Evolutionary conservation across 2,888 invertebrate species (phyloP).

Genomic region (Drosophila koepferae): DNA sequence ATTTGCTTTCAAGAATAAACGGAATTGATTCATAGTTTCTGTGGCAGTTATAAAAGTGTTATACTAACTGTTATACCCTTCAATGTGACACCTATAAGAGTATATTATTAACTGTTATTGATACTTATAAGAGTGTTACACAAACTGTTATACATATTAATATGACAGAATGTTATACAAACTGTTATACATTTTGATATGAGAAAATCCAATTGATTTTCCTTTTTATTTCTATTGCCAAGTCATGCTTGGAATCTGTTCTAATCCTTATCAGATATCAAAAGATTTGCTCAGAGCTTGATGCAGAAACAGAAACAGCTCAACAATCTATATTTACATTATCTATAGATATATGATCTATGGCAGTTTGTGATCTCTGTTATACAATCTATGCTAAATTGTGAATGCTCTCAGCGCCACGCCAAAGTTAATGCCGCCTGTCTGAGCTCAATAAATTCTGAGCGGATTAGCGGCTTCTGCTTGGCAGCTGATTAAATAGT

Average conservation of each 20-base stretch:
- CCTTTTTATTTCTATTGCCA: not conserved
- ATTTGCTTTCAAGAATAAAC: too few relatives aligned
- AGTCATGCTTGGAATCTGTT: not conserved
- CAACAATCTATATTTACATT: too few relatives aligned
- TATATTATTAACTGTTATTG: too few relatives aligned
- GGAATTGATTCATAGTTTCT: too few relatives aligned
- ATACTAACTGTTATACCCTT: too few relatives aligned
- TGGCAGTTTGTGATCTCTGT: not conserved
- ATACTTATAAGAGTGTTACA: too few relatives aligned
- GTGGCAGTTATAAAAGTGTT: too few relatives aligned
- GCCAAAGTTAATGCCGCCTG: slow-evolving; percentile 4
- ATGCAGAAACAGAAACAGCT: too few relatives aligned
- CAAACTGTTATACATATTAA: too few relatives aligned
- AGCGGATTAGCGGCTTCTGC: slow-evolving; percentile 16
- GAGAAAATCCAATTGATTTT: fast-evolving
- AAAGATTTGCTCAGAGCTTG: not conserved
- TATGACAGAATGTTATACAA: not conserved
- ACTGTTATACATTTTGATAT: not conserved
- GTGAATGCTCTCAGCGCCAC: not conserved
- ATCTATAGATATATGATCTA: not conserved
- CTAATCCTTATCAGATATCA: not conserved
- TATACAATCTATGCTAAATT: not conserved
- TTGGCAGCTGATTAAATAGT: slow-evolving; percentile 16
- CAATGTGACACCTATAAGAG: too few relatives aligned
- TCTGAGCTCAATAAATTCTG: slow-evolving; percentile 27